phyloP scores from a whole-genome alignment of 2,797 vertebrate species.

The Danionella dracula region DNA sequence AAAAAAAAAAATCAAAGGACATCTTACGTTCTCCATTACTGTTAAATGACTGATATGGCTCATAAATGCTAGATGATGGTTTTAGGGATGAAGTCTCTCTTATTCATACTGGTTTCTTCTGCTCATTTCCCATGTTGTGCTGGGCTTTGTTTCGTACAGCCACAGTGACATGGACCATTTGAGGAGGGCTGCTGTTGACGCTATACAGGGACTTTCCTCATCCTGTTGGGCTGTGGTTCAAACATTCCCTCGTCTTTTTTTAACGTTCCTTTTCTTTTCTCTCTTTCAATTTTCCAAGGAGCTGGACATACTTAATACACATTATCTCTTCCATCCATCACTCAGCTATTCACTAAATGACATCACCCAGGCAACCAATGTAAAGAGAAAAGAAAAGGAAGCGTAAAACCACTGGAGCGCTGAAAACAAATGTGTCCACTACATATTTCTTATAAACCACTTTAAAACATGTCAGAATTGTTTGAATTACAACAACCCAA shows the following conservation, averaged over 20 bases:
- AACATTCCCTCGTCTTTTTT: constrained; percentile 45
- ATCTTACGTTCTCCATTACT: constrained; percentile 22
- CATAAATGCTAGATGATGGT: constrained; percentile 24
- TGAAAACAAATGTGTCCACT: constrained; percentile 6
- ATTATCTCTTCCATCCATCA: constrained; percentile 85
- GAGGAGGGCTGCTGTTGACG: constrained; percentile 79
- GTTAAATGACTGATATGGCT: constrained; percentile 27
- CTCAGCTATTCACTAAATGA: constrained; percentile 73
- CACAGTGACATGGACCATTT: constrained; percentile 79
- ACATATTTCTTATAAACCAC: constrained; percentile 24
- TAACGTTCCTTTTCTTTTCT: constrained; percentile 19
- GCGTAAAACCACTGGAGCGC: constrained; percentile 13
- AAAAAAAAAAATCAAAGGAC: constrained; percentile 53
- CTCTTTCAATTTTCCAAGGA: constrained; percentile 59
- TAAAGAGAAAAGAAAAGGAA: constrained; percentile 55
- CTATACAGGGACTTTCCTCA: constrained; percentile 83
- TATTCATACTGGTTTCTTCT: constrained; percentile 16
- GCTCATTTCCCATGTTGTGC: constrained; percentile 28
- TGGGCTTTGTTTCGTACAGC: constrained; percentile 52
- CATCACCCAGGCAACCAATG: constrained; percentile 69
- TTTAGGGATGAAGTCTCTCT: constrained; percentile 14
- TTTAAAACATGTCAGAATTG: constrained; percentile 25
- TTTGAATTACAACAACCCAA: constrained; percentile 19
- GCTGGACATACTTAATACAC: constrained; percentile 81
- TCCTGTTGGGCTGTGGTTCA: constrained; percentile 78